A percentile compares a stretch with the other conserved stretches of the same genome.
Conservation (phyloP, 2,797 vertebrate genomes). For the Hypotaenidia okinawae region DNA sequence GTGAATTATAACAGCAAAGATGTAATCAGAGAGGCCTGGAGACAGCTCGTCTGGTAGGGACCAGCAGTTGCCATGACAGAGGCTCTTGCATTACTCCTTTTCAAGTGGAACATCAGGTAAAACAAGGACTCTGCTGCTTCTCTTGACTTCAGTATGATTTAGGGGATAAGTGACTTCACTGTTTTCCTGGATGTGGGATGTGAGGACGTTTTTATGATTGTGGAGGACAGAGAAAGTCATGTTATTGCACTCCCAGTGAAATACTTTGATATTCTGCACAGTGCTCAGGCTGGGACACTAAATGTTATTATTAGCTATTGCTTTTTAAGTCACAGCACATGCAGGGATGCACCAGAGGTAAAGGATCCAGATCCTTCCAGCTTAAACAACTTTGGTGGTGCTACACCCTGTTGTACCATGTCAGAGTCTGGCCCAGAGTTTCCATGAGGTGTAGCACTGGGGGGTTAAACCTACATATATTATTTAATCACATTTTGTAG, state of each 20-base stretch:
- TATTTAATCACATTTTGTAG: background rate
- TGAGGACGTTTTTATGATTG: background rate
- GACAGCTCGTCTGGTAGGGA: conserved; percentile 60
- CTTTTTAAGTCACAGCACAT: background rate
- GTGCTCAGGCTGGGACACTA: background rate
- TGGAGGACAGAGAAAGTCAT: conserved; percentile 4
- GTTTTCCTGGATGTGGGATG: conserved; percentile 4
- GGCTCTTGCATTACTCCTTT: background rate
- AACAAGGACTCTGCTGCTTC: background rate
- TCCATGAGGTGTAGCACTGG: background rate
- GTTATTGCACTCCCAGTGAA: background rate
- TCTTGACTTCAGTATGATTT: background rate
- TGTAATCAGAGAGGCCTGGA: conserved; percentile 64
- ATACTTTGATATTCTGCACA: background rate
- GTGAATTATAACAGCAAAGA: conserved; percentile 55
- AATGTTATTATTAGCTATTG: conserved; percentile 7
- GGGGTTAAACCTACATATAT: background rate
- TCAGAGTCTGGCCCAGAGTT: background rate
- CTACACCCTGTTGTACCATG: background rate
- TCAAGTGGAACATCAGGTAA: conserved; percentile 40
- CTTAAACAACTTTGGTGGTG: background rate
- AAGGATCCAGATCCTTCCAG: background rate
- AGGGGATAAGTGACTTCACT: background rate
- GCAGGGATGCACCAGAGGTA: background rate
- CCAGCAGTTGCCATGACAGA: conserved; percentile 41